Conservation (phyloP, 2,797 vertebrate species). For the Sciurus carolinensis region DNA sequence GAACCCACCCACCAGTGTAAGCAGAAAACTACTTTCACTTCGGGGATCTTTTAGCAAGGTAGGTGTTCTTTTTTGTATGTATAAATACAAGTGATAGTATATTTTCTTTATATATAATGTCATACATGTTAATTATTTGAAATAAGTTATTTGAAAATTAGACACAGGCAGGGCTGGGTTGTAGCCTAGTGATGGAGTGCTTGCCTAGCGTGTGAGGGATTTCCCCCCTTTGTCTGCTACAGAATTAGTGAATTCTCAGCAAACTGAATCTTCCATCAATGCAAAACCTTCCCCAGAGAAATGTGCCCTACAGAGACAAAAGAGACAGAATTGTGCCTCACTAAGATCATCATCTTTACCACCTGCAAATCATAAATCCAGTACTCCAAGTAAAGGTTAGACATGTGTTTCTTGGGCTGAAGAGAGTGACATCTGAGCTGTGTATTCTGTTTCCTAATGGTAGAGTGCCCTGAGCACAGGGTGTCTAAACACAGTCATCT, state of each 20-base stretch:
- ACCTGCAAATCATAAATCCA: conserved; percentile 91
- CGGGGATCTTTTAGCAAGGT: too few species aligned
- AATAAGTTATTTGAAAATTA: too few species aligned
- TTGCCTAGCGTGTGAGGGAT: too few species aligned
- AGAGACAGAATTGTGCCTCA: conserved; percentile 89
- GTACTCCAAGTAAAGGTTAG: conserved; percentile 92
- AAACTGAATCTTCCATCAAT: conserved; percentile 88
- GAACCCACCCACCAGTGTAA: too few species aligned
- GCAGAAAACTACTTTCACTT: too few species aligned
- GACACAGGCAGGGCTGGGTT: too few species aligned
- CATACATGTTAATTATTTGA: too few species aligned
- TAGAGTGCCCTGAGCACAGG: not conserved
- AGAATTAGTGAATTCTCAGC: conserved; percentile 90
- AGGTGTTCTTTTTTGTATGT: too few species aligned
- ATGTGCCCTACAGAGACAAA: conserved; percentile 87
- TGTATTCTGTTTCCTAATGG: not conserved
- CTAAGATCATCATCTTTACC: conserved; percentile 96
- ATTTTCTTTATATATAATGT: too few species aligned
- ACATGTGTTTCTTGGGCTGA: not conserved
- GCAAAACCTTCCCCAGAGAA: conserved; percentile 8
- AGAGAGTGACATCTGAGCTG: not conserved
- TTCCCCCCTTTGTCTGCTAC: conserved; percentile 52
- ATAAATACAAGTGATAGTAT: too few species aligned
- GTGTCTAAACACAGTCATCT: not conserved
- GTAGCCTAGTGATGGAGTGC: too few species aligned